A percentile compares a stretch with the other conserved stretches of the same genome.
Evolutionary conservation across 2,888 invertebrate genomes (phyloP).

Genomic region (Dolichopus griseipennis): DNA sequence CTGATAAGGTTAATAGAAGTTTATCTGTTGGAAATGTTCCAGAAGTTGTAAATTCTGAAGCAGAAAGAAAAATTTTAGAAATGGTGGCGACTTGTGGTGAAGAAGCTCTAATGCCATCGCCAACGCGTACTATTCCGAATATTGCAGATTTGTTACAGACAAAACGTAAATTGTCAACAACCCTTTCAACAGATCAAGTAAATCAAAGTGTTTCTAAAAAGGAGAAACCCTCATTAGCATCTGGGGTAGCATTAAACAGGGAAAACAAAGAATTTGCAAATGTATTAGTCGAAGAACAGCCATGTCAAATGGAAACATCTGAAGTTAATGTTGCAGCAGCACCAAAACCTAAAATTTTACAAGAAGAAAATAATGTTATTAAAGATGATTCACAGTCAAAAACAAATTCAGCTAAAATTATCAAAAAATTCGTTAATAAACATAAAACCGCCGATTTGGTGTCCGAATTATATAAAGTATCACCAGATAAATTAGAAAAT

Average conservation of each 20-base stretch:
- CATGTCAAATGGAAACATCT: conserved; percentile 5
- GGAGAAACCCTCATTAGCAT: conserved; percentile 45
- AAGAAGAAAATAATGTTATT: conserved; percentile 5
- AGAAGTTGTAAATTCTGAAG: conserved; percentile 61
- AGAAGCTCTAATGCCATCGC: conserved; percentile 51
- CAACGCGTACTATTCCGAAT: conserved; percentile 50
- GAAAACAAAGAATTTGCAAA: conserved; percentile 30
- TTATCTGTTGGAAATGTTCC: conserved; percentile 67
- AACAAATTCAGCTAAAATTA: conserved; percentile 40
- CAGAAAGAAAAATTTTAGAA: conserved; percentile 64
- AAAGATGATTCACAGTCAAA: conserved; percentile 37
- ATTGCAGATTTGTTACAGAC: conserved; percentile 48
- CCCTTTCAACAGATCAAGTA: conserved; percentile 61
- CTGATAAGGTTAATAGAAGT: conserved; percentile 50
- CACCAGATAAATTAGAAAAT: conserved; percentile 23
- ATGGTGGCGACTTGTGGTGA: conserved; percentile 52
- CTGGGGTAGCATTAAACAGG: conserved; percentile 27
- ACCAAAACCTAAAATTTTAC: not conserved
- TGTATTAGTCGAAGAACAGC: conserved; percentile 19
- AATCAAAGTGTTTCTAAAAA: conserved; percentile 52
- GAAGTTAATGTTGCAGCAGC: conserved; percentile 7
- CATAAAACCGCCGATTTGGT: conserved; percentile 42
- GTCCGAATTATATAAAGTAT: conserved; percentile 35
- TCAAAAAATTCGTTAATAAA: conserved; percentile 43
- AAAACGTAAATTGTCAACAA: conserved; percentile 66